Evolutionary conservation across 64 coral and sea anemone species (phyloP).

Genomic region (Stylophora pistillata): DNA sequence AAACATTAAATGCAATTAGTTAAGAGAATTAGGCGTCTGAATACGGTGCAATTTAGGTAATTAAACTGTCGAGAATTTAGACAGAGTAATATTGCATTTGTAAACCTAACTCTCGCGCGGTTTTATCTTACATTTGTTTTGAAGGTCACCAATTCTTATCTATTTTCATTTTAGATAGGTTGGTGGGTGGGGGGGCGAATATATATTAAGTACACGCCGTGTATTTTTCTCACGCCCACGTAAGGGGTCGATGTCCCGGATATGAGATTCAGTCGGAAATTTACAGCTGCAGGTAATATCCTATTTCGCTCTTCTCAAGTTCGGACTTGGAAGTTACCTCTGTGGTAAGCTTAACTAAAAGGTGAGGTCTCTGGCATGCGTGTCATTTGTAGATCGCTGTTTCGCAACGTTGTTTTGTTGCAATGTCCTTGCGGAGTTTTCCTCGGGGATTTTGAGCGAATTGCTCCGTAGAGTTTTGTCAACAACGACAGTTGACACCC

Average conservation of each 20-base stretch:
- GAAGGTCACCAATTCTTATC: neutral
- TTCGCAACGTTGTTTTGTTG: too few species aligned
- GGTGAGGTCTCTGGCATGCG: neutral
- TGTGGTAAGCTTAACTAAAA: neutral
- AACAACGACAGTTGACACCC: neutral
- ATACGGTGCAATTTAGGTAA: neutral
- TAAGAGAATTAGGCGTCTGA: neutral
- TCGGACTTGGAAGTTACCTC: neutral
- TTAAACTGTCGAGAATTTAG: too few species aligned
- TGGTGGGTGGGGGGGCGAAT: neutral
- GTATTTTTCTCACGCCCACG: constrained; percentile 33
- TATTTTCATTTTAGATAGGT: neutral
- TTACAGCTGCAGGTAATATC: neutral
- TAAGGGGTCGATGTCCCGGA: constrained; percentile 7
- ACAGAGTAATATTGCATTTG: too few species aligned
- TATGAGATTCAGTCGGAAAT: neutral
- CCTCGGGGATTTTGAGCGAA: neutral
- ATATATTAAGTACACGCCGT: neutral
- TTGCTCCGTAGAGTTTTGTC: neutral
- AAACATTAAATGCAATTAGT: neutral
- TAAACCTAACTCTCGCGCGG: neutral
- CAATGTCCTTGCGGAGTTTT: neutral
- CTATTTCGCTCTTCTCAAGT: too few species aligned
- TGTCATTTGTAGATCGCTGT: neutral
- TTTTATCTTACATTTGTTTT: neutral